Evolutionary conservation across 2,888 invertebrate genomes (phyloP).

Genomic region (Xestia c-nigrum): DNA sequence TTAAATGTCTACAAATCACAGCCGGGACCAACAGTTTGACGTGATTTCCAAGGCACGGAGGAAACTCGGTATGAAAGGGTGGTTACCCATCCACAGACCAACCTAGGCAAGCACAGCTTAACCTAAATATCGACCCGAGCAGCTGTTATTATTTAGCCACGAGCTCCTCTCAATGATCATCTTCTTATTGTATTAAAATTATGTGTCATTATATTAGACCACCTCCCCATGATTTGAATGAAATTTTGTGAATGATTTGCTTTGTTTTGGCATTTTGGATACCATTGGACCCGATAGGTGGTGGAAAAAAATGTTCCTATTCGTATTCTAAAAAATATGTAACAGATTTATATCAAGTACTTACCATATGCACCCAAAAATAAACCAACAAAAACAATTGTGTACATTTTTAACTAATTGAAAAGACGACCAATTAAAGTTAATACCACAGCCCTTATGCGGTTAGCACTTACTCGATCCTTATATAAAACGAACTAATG

Average conservation of each 20-base stretch:
- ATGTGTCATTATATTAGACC: too few relatives aligned
- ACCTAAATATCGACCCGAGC: not conserved
- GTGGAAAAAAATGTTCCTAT: too few relatives aligned
- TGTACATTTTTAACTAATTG: constrained; percentile 46
- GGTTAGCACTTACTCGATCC: not conserved
- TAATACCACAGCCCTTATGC: constrained; percentile 32
- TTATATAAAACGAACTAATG: constrained; percentile 54
- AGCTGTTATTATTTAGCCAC: not conserved
- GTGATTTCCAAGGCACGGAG: too few relatives aligned
- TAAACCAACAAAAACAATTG: constrained; percentile 48
- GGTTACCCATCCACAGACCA: not conserved
- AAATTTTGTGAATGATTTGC: too few relatives aligned
- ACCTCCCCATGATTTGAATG: too few relatives aligned
- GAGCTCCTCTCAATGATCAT: not conserved
- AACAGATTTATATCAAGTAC: constrained; percentile 14
- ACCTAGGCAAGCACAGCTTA: not conserved
- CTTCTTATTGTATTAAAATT: too few relatives aligned
- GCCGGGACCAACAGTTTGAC: too few relatives aligned
- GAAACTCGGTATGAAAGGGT: too few relatives aligned
- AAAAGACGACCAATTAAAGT: constrained; percentile 31
- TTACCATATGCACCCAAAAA: constrained; percentile 59
- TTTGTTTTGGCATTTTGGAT: too few relatives aligned
- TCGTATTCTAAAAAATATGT: not conserved
- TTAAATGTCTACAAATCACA: too few relatives aligned
- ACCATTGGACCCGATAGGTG: too few relatives aligned